Conservation (phyloP, 2,797 vertebrate species). For the Chloroceryle inda region DNA sequence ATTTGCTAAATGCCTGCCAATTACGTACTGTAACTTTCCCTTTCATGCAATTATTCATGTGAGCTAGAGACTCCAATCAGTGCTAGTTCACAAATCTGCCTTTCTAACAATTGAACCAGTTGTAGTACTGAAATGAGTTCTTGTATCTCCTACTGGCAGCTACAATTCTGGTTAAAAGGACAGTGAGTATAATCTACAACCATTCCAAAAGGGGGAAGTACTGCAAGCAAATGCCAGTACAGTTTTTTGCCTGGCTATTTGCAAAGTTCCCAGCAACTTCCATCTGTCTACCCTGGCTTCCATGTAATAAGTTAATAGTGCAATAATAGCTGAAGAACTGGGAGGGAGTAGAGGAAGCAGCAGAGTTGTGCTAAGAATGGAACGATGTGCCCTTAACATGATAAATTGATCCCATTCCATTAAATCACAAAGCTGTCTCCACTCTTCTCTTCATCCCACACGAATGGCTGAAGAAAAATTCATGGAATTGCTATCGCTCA, state of each 20-base stretch:
- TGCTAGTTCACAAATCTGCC: constrained; percentile 24
- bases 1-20: constrained; percentile 55
- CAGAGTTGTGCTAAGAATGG: constrained; percentile 50
- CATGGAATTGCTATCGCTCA: constrained; percentile 79
- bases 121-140: constrained; percentile 65
- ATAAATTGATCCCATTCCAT: constrained; percentile 75
- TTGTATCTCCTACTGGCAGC: constrained; percentile 66
- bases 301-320: constrained; percentile 68
- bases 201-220: constrained; percentile 52
- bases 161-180: constrained; percentile 65
- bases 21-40: constrained; percentile 54
- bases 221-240: constrained; percentile 33
- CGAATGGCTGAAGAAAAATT: constrained; percentile 77
- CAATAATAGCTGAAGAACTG: constrained; percentile 63
- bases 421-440: constrained; percentile 79
- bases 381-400: constrained; percentile 67
- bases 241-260: constrained; percentile 61
- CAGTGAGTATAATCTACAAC: neutral
- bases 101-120: constrained; percentile 66
- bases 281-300: constrained; percentile 46
- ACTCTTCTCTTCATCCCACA: constrained; percentile 68
- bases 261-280: constrained; percentile 62
- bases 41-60: constrained; percentile 46
- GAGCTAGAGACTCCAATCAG: constrained; percentile 51
- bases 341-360: constrained; percentile 26